Percentiles rank a stretch among this genome's conserved stretches.
phyloP scores from a whole-genome alignment of 1,140 invertebrate genomes.

The Caerostris extrusa region DNA sequence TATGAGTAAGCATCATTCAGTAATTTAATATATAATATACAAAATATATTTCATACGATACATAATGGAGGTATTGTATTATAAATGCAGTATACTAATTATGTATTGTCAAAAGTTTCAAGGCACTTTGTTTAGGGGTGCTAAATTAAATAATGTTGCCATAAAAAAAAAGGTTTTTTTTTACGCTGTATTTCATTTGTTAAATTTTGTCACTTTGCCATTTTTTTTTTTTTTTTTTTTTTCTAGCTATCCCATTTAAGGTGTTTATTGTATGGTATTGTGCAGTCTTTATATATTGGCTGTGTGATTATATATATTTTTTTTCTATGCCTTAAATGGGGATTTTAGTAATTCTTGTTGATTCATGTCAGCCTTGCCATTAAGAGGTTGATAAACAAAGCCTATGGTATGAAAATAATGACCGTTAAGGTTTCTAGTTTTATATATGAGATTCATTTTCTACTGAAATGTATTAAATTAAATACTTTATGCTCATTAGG shows the following conservation, averaged over 20 bases:
- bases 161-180: not conserved
- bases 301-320: conserved; percentile 36
- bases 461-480: conserved; percentile 55
- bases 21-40: too few species aligned
- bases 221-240: conserved; percentile 39
- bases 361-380: conserved; percentile 72
- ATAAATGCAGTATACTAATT: too few species aligned
- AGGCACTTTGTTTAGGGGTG: not conserved
- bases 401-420: conserved; percentile 77
- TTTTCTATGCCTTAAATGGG: conserved; percentile 71
- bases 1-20: too few species aligned
- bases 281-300: conserved; percentile 16
- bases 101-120: not conserved
- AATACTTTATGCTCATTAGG: conserved; percentile 35
- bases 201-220: conserved; percentile 63
- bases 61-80: too few species aligned
- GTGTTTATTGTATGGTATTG: conserved; percentile 24
- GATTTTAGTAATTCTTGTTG: conserved; percentile 63
- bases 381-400: conserved; percentile 76
- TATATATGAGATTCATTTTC: conserved; percentile 70
- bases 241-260: conserved; percentile 69
- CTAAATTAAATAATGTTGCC: not conserved
- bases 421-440: conserved; percentile 74
- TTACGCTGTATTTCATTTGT: not conserved
- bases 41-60: too few species aligned